Percentiles rank a stretch among this genome's conserved stretches.
Evolutionary conservation across 2,113 vertebrate species (phyloP).

Genomic region (Herpailurus yagouaroundi): DNA sequence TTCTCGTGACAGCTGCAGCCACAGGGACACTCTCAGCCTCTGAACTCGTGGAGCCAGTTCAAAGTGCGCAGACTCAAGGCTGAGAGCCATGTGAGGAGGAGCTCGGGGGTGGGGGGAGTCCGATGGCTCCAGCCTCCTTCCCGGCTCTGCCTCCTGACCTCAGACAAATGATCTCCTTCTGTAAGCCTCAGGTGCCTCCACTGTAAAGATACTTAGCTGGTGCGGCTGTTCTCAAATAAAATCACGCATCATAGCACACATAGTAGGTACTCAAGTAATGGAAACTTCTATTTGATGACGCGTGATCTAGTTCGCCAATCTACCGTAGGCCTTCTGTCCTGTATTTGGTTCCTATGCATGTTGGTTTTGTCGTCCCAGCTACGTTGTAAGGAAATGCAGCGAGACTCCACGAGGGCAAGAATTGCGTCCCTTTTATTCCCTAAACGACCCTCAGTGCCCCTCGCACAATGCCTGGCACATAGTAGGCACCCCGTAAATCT

Average conservation of each 20-base stretch:
- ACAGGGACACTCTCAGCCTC: fast-evolving
- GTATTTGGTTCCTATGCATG: not conserved
- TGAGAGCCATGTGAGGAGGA: fast-evolving
- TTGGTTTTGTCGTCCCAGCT: not conserved
- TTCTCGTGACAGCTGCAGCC: fast-evolving
- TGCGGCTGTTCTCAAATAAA: not conserved
- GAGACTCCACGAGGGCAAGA: not conserved
- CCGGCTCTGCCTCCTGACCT: not conserved
- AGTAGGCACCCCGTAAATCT: not conserved
- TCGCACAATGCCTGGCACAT: not conserved
- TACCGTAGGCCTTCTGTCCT: not conserved
- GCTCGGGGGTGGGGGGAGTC: not conserved
- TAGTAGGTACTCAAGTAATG: not conserved
- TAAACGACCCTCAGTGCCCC: not conserved
- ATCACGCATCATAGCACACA: not conserved
- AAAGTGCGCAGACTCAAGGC: not conserved
- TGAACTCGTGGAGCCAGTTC: not conserved
- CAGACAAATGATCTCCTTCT: not conserved
- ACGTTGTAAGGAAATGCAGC: not conserved
- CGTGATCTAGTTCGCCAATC: not conserved
- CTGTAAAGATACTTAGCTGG: not conserved
- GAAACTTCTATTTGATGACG: not conserved
- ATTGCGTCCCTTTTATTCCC: not conserved
- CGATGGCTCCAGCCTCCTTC: not conserved
- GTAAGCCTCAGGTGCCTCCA: not conserved